phyloP scores from a whole-genome alignment of 1,140 invertebrate genomes.

The Notospermus geniculatus region DNA sequence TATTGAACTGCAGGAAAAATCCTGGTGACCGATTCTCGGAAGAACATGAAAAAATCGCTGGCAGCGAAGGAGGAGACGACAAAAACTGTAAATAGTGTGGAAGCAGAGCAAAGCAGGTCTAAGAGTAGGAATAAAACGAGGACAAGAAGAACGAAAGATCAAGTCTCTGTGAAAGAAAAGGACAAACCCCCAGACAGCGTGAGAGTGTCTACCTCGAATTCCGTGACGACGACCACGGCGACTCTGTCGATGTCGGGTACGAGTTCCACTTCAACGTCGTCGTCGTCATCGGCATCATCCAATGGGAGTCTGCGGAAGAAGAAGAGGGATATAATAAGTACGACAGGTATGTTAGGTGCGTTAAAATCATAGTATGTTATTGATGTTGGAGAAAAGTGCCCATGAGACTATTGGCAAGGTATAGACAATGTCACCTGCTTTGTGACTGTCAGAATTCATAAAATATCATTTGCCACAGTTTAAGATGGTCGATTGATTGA shows the following conservation, averaged over 20 bases:
- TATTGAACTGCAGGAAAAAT: constrained; percentile 30
- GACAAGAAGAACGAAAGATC: too few species aligned
- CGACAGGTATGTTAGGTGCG: constrained; percentile 2
- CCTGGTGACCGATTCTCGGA: constrained; percentile 29
- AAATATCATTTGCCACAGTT: too few species aligned
- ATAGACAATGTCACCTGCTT: too few species aligned
- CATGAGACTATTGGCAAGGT: neutral
- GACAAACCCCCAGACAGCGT: constrained; percentile 28
- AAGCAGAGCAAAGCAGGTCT: constrained; percentile 30
- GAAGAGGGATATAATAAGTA: constrained; percentile 64
- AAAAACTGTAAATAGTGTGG: constrained; percentile 13
- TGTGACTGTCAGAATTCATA: too few species aligned
- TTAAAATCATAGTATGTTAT: too few species aligned
- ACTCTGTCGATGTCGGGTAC: constrained; percentile 75
- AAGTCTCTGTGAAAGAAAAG: constrained; percentile 15
- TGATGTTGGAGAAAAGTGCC: too few species aligned
- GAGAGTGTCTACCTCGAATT: constrained; percentile 13
- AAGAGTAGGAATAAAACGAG: constrained; percentile 22
- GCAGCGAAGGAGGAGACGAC: constrained; percentile 12
- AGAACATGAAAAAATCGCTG: constrained; percentile 14
- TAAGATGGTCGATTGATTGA: too few species aligned
- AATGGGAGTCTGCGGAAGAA: constrained; percentile 57
- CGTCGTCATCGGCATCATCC: constrained; percentile 67
- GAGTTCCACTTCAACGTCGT: constrained; percentile 40
- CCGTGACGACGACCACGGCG: constrained; percentile 71